Evolutionary conservation across 2,113 vertebrate genomes (phyloP).

Genomic region (Istiophorus platypterus): DNA sequence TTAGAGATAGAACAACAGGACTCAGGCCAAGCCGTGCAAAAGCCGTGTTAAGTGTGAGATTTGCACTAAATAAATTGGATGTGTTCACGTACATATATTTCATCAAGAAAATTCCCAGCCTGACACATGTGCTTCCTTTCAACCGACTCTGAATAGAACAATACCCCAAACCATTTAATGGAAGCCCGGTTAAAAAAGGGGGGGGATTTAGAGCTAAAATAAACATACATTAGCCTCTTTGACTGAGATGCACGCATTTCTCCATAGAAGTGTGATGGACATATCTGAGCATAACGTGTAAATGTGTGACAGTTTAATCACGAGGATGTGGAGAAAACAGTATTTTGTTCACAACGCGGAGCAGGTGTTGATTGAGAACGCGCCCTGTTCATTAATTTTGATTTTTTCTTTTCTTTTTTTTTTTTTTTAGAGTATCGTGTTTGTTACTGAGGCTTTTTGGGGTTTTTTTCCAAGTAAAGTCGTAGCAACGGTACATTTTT

Average conservation of each 20-base stretch:
- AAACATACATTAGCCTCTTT: too few species aligned
- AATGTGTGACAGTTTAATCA: slow-evolving; percentile 15
- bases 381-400: not conserved
- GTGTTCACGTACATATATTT: slow-evolving; percentile 22
- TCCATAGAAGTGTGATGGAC: slow-evolving; percentile 5
- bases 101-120: not conserved
- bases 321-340: not conserved
- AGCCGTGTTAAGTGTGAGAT: slow-evolving; percentile 51
- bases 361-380: not conserved
- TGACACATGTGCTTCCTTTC: not conserved
- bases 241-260: slow-evolving; percentile 9
- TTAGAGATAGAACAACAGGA: slow-evolving; percentile 23
- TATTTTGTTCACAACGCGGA: not conserved
- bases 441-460: not conserved
- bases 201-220: too few species aligned
- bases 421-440: not conserved
- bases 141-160: not conserved
- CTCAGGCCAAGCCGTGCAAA: slow-evolving; percentile 26
- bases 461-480: not conserved
- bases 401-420: not conserved
- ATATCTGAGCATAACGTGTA: slow-evolving; percentile 6
- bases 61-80: slow-evolving; percentile 39
- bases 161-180: not conserved
- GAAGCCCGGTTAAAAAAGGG: not conserved
- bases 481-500: slow-evolving; percentile 18